Evolutionary conservation across 2,797 vertebrate genomes (phyloP).

Genomic region (Neosalanx taihuensis): DNA sequence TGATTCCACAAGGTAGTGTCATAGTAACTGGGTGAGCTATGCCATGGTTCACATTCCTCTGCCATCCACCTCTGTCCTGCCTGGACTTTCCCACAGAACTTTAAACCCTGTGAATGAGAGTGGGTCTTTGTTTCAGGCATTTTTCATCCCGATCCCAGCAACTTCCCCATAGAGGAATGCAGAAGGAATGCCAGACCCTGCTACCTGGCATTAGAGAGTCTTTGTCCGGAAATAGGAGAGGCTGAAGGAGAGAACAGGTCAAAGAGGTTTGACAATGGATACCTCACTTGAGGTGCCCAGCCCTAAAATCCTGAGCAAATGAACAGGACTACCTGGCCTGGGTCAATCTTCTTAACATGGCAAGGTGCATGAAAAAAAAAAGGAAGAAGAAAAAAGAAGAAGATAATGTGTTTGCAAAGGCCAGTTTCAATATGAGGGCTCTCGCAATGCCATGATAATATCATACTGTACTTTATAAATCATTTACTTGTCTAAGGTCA

Average conservation of each 20-base stretch:
- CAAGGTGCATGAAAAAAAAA: constrained; percentile 36
- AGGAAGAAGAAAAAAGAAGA: constrained; percentile 31
- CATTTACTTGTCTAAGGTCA: constrained; percentile 60
- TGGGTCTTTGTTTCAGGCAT: constrained; percentile 74
- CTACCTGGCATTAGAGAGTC: constrained; percentile 74
- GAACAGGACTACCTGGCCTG: constrained; percentile 17
- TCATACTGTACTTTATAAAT: constrained; percentile 54
- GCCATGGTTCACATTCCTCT: constrained; percentile 68
- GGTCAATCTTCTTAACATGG: constrained; percentile 43
- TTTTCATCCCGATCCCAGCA: constrained; percentile 75
- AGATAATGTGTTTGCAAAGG: constrained; percentile 25
- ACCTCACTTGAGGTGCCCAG: constrained; percentile 62
- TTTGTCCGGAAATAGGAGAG: constrained; percentile 74
- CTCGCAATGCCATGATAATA: constrained; percentile 24
- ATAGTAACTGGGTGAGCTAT: constrained; percentile 65
- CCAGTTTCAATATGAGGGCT: constrained; percentile 38
- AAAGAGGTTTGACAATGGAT: constrained; percentile 66
- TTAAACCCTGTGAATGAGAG: constrained; percentile 75
- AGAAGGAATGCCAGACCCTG: constrained; percentile 72
- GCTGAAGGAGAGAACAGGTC: constrained; percentile 69
- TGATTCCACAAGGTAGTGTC: constrained; percentile 61
- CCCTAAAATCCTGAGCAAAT: constrained; percentile 34
- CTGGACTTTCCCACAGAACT: constrained; percentile 76
- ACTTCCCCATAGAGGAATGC: constrained; percentile 76
- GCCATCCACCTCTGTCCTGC: constrained; percentile 68